A percentile compares a stretch with the other conserved stretches of the same genome.
These are phyloP conservation scores for Nothoprocta pentlandii DNA, from an alignment of 2,113 vertebrate genomes.

Conservation along the genomic window DNA sequence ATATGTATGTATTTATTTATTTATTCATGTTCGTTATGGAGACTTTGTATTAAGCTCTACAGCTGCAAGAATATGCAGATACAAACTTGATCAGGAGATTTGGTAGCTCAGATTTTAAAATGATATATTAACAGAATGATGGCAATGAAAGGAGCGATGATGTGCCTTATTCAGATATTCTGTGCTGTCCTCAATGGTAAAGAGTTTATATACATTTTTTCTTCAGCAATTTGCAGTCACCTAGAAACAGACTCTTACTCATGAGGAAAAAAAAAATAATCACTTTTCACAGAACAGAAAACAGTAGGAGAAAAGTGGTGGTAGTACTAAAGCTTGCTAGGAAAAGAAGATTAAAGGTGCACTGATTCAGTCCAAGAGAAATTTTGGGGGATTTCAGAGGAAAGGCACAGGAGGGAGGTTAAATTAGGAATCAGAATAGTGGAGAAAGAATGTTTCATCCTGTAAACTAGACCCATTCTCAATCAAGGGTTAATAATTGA, in stretches of 20 bases:
- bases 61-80: neutral
- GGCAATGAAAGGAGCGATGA: neutral
- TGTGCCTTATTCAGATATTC: neutral
- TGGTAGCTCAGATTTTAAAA: neutral
- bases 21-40: neutral
- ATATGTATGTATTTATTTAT: neutral
- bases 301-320: neutral
- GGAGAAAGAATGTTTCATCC: neutral
- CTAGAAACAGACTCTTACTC: neutral
- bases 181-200: neutral
- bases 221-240: neutral
- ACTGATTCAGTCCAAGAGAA: neutral
- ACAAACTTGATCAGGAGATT: neutral
- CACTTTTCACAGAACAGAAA: neutral
- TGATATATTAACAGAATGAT: neutral
- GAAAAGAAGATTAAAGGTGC: neutral
- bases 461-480: neutral
- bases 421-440: neutral
- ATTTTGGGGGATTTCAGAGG: neutral
- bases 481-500: neutral
- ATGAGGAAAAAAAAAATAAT: constrained; percentile 6
- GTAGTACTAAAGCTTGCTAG: constrained; percentile 6
- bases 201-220: neutral
- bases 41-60: neutral
- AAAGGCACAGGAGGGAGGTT: neutral